Conservation (phyloP, 2,888 invertebrate genomes). For the Sussaba pulchella region DNA sequence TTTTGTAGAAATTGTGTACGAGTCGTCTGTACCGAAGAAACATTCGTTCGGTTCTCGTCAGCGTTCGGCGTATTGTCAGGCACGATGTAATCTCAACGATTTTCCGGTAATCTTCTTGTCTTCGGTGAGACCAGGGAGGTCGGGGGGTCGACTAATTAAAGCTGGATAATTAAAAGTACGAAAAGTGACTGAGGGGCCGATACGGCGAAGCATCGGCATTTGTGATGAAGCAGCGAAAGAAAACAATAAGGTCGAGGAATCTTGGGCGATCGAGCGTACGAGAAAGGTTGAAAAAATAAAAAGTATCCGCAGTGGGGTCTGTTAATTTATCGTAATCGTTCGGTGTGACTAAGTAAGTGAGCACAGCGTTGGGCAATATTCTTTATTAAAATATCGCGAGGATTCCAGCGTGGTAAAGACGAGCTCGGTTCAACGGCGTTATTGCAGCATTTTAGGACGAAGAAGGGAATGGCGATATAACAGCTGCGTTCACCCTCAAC, state of each 20-base stretch:
- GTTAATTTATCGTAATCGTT: conserved; percentile 81
- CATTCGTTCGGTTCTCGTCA: conserved; percentile 9
- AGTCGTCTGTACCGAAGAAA: no score
- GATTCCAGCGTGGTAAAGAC: conserved; percentile 43
- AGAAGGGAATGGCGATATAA: conserved; percentile 11
- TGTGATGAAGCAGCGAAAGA: neutral
- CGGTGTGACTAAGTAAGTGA: conserved; percentile 80
- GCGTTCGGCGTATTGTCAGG: neutral
- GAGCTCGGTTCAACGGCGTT: conserved; percentile 41
- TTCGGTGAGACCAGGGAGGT: neutral
- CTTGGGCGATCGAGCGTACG: conserved; percentile 7
- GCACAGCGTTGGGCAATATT: conserved; percentile 76
- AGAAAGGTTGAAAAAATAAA: conserved; percentile 49
- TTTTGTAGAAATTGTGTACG: neutral
- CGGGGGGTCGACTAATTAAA: conserved; percentile 33
- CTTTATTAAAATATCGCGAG: conserved; percentile 81
- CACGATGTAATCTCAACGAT: neutral
- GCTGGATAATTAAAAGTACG: conserved; percentile 40
- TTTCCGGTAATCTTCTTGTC: neutral
- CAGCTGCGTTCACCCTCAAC: conserved; percentile 23
- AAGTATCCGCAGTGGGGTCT: conserved; percentile 28
- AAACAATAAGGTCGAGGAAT: neutral
- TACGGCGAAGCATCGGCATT: neutral
- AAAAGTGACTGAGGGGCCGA: neutral
- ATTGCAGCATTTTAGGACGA: conserved; percentile 34